These are phyloP conservation scores for Apis cerana DNA, from an alignment of 1,140 invertebrate genomes.

Conservation along the genomic window DNA sequence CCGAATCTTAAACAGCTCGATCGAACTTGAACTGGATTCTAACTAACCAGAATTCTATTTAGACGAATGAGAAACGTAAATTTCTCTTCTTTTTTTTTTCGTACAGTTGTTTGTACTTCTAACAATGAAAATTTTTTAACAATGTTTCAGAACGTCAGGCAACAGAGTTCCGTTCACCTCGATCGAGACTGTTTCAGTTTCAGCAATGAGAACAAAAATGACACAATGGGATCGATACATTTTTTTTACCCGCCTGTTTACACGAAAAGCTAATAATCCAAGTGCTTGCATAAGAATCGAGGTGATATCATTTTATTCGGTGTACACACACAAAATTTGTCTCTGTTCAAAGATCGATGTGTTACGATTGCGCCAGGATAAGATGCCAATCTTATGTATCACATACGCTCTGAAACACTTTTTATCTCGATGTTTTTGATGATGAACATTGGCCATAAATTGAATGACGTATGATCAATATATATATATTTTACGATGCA, in stretches of 20 bases:
- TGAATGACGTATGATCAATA: constrained; percentile 41
- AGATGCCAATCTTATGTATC: constrained; percentile 2
- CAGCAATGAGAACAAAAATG: not conserved
- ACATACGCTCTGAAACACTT: constrained; percentile 20
- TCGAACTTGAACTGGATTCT: not conserved
- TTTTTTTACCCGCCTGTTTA: constrained; percentile 23
- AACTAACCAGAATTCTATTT: not conserved
- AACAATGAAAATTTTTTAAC: not conserved
- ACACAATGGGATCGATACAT: not conserved
- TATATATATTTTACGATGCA: constrained; percentile 46
- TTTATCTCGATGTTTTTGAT: constrained; percentile 40
- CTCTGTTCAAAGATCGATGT: constrained; percentile 29
- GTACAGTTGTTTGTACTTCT: not conserved
- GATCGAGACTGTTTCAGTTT: constrained; percentile 8
- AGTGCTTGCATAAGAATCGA: constrained; percentile 36
- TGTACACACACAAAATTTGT: constrained; percentile 26
- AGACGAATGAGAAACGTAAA: not conserved
- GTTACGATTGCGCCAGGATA: constrained; percentile 25
- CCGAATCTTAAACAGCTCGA: constrained; percentile 15
- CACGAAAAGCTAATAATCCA: constrained; percentile 30
- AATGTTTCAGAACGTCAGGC: not conserved
- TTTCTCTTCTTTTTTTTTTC: too few relatives aligned
- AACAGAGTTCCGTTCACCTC: not conserved
- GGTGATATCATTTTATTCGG: constrained; percentile 9
- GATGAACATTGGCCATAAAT: constrained; percentile 29